Evolutionary conservation across 1,140 invertebrate species (phyloP), one percentile per base, ranked within the genome.

Genomic region (Saccostrea glomerata): DNA sequence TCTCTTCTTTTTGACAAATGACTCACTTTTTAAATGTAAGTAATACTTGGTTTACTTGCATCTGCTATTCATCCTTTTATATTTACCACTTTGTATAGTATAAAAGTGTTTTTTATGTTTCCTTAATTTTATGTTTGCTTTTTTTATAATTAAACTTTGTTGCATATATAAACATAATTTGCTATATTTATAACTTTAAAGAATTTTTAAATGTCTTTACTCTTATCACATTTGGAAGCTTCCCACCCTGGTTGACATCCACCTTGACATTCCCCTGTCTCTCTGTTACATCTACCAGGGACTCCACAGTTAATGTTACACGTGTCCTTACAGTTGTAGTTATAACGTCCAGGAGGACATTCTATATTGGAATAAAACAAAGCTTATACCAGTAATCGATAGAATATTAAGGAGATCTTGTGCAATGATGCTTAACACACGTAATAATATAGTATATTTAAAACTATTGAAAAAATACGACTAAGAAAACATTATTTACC

Each of bases 291-390:
- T 77, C 25, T 77, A 5, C 13, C 5, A 13, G 70, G 70, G 4
- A 36, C 70, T 77, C 70, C 70, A 77, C 70, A 77, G 70, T 77
- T 77, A 12, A 30, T 17, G 70, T 40, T 77, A 77, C 70, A 77
- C 25, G 2, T 17, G 3, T 77, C 25, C 7, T 36, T 25, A 2
- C 70, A 77, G 70, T 77, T 77, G 70, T 15, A 36, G 9, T 11
- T 25, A 77, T 77, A 77, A 30, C 12, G 25, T 30, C 70, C 70
- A 30, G 2, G 13, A 2, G 70, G 25, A 40, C 70, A 77, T 5
- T 25, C 70, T 77, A 15, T 36, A 36, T 36, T 36, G 30, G 30
- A 36, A 36, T 36, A 36, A 36, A 36, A 36, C 30, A 36, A 36
- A 36, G 30, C 30, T 36, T 36, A 36, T 36, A 36, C 30, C 30